Conservation (phyloP, 2,888 invertebrate genomes). For the Resseliella maxima region DNA sequence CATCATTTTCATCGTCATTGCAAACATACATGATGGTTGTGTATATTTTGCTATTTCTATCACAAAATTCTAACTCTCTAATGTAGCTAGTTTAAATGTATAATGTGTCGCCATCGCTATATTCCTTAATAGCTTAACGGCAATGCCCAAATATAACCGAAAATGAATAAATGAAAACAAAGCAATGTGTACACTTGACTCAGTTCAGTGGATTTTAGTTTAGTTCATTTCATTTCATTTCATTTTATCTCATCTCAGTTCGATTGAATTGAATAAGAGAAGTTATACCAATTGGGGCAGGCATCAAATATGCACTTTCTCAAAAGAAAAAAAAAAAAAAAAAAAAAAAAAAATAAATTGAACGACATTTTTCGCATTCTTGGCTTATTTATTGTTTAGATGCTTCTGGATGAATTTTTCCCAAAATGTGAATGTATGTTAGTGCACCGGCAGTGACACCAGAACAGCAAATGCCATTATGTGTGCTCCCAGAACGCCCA, state of each 20-base stretch:
- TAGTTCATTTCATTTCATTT: no score
- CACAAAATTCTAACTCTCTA: no score
- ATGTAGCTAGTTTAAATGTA: slow-evolving; percentile 45
- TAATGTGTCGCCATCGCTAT: slow-evolving; percentile 40
- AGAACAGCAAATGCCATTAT: slow-evolving; percentile 26
- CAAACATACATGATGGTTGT: not conserved
- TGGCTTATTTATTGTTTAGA: not conserved
- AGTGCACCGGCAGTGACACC: slow-evolving; percentile 24
- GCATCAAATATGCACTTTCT: not conserved
- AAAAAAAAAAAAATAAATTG: not conserved
- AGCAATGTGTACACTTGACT: not conserved
- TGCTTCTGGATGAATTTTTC: not conserved
- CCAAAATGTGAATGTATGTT: not conserved
- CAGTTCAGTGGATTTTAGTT: not conserved
- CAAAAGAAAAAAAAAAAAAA: no score
- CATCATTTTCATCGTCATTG: slow-evolving; percentile 6
- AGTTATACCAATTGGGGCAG: not conserved
- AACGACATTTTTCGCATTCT: slow-evolving; percentile 15
- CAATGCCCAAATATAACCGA: slow-evolving; percentile 35
- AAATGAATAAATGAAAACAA: slow-evolving; percentile 20
- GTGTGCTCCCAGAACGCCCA: slow-evolving; percentile 57
- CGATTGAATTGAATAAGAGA: not conserved
- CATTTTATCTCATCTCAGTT: not conserved
- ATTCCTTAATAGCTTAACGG: slow-evolving; percentile 40
- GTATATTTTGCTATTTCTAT: not conserved